Evolutionary conservation across 2,888 invertebrate genomes (phyloP), one percentile per base, ranked within the genome.

Genomic region (Drosophila stalkeri): DNA sequence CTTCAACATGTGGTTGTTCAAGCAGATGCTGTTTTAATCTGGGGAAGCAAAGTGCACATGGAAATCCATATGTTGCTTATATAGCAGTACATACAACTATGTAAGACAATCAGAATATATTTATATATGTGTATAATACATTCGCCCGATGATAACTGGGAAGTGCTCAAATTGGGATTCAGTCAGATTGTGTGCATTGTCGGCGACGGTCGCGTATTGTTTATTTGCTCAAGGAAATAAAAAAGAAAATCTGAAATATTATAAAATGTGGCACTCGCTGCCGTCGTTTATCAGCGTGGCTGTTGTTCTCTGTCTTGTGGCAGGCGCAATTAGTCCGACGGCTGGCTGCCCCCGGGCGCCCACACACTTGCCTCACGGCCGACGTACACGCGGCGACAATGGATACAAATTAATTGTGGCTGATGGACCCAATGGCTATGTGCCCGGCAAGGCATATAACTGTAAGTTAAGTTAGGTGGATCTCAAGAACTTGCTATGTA

Each of bases 391-490:
- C 27, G 98, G 98, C 35, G 98, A 98, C 93, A 97, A 97, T 94
- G 97, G 96, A 90, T 98, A 97, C 94, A 94, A 95, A 87, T 95
- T 98, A 89, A 94, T 96, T 90, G 94, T 98, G 86, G 96, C 96
- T 88, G 97, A 97, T 47, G 95, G 96, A 86, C 95, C 96, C 27
- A 96, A 96, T 91, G 96, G 96, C 91, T 98, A 98, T 93, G 95
- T 96, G 63, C 97, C 98, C 3, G 97, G 96, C 73, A 95, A 97
- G 91, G 94, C 96, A 80, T 98, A 98, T 91, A 97, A 97, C 67
- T 94, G 96, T 96, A 91, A 94, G 93, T 92, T 27, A 27, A 6
- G 23, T 35, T 75, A 71, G 55, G 62, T 65, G 68, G 43, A 57
- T 37, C 37, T 49, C 49, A 27, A 61, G 35, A 39, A 37, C 47